Evolutionary conservation across 2,888 invertebrate species (phyloP).

Genomic region (Torymus auratus): DNA sequence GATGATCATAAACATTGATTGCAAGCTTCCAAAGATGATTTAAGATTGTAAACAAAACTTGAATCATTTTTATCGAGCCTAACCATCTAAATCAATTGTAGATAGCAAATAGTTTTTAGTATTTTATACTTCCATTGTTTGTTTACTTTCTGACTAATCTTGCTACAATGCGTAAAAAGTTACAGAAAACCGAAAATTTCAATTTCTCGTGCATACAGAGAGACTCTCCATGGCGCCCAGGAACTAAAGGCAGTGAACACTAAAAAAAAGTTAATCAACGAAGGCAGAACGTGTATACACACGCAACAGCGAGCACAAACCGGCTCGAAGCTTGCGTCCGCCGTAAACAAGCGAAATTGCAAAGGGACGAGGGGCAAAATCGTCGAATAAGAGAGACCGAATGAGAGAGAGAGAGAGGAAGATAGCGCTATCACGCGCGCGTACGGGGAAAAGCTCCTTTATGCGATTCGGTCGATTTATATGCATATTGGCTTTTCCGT

Average conservation of each 20-base stretch:
- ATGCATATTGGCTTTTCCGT: conserved; percentile 57
- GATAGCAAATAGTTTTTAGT: too few species aligned
- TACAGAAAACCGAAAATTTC: too few species aligned
- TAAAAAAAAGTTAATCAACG: conserved; percentile 39
- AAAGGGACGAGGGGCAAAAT: conserved; percentile 21
- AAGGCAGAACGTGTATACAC: not conserved
- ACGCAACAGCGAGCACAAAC: not conserved
- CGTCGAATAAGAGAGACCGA: conserved; percentile 20
- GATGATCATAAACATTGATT: too few species aligned
- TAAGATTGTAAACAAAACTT: too few species aligned
- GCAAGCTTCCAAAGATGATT: too few species aligned
- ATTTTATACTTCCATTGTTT: too few species aligned
- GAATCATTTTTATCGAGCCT: too few species aligned
- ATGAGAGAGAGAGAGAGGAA: not conserved
- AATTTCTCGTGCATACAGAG: too few species aligned
- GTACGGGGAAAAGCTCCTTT: conserved; percentile 49
- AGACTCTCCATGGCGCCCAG: too few species aligned
- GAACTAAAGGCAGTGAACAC: not conserved
- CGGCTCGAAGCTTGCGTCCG: not conserved
- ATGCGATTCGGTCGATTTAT: conserved; percentile 56
- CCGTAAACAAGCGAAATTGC: conserved; percentile 45
- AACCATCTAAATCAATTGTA: too few species aligned
- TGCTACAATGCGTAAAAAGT: too few species aligned
- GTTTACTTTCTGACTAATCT: too few species aligned
- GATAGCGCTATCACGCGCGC: not conserved